Conservation (phyloP, 2,888 invertebrate species). For the Tenthredo mesomela region DNA sequence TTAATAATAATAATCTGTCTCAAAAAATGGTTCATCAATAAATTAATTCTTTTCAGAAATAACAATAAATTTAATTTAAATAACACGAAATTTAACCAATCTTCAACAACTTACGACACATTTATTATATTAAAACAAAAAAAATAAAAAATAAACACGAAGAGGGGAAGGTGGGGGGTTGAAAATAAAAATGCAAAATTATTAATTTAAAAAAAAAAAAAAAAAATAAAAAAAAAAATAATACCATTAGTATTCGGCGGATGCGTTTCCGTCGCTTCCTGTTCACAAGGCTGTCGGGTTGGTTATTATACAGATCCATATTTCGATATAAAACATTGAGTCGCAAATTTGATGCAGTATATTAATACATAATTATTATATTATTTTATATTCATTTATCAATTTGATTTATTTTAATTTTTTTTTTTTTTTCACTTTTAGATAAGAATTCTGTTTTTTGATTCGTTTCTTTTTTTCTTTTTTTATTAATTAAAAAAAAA, state of each 20-base stretch:
- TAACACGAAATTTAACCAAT: no score
- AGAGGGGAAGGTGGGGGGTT: no score
- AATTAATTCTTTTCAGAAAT: no score
- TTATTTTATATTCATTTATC: background rate
- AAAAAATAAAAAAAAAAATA: background rate
- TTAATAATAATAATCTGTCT: no score
- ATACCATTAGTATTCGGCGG: conserved; percentile 6
- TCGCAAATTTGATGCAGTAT: background rate
- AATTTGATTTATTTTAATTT: no score
- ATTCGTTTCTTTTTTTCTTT: no score
- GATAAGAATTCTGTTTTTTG: no score
- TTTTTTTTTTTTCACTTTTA: background rate
- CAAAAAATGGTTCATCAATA: no score
- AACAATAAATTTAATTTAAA: no score
- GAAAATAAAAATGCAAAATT: background rate
- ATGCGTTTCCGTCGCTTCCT: conserved; percentile 16
- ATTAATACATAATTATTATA: background rate
- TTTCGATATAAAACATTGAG: background rate
- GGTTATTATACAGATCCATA: background rate
- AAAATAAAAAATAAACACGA: no score
- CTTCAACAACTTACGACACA: no score
- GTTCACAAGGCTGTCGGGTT: background rate
- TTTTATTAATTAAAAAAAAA: no score
- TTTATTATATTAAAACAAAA: background rate
- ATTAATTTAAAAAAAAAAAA: background rate